A percentile compares a stretch with the other conserved stretches of the same genome.
These are phyloP conservation scores for Halcyon malimbica DNA, from an alignment of 2,113 vertebrate genomes.

Conservation along the genomic window DNA sequence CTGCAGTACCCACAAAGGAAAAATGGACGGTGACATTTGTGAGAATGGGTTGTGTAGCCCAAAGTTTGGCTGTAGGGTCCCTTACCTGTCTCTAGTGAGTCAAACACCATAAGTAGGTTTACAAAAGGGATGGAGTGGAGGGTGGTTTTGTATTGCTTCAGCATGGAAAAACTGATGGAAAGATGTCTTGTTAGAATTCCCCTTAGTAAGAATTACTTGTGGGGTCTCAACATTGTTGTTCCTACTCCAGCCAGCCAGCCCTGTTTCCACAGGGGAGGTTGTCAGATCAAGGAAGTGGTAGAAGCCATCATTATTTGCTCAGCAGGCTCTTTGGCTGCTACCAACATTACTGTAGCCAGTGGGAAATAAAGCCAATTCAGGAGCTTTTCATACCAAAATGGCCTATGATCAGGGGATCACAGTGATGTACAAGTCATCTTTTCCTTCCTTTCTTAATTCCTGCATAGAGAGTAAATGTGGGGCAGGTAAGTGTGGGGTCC, in stretches of 20 bases:
- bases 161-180: neutral
- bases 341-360: neutral
- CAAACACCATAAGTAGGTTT: neutral
- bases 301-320: neutral
- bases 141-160: neutral
- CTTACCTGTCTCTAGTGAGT: neutral
- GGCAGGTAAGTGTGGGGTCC: neutral
- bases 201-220: neutral
- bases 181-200: neutral
- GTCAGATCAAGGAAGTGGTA: neutral
- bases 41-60: neutral
- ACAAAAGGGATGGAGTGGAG: neutral
- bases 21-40: neutral
- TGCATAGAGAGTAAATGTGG: neutral
- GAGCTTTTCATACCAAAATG: neutral
- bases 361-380: neutral
- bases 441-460: neutral
- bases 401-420: neutral
- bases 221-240: neutral
- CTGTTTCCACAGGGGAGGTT: neutral
- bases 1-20: neutral
- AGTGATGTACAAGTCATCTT: neutral
- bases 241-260: neutral
- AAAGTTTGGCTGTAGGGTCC: neutral
- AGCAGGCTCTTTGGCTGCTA: neutral